phyloP scores from a whole-genome alignment of 2,113 vertebrate genomes.

The Laticauda colubrina region DNA sequence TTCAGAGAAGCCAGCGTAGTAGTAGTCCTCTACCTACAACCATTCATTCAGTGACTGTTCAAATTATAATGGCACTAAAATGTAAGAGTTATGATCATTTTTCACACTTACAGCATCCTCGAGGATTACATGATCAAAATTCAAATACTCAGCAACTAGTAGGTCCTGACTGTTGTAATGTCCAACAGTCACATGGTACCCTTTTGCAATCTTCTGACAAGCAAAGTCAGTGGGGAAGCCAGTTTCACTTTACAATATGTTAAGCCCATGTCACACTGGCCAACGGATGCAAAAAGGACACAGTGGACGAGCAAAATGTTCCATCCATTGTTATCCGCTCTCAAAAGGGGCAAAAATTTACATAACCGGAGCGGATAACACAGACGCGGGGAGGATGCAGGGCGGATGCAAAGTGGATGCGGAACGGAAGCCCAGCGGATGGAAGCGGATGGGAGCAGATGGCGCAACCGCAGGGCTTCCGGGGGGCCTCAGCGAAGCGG shows the following conservation, averaged over 20 bases:
- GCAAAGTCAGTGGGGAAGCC: neutral
- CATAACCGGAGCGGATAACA: too few species aligned
- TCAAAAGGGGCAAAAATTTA: too few species aligned
- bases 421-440: too few species aligned
- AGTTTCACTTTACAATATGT: neutral
- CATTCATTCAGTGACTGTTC: neutral
- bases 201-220: neutral
- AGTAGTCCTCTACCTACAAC: neutral
- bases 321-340: too few species aligned
- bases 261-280: too few species aligned
- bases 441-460: too few species aligned
- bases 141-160: neutral
- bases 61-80: neutral
- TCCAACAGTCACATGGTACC: neutral
- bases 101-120: neutral
- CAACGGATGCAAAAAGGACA: too few species aligned
- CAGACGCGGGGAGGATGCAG: too few species aligned
- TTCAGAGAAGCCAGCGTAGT: conserved; percentile 54
- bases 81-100: neutral
- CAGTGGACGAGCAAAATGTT: too few species aligned
- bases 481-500: too few species aligned
- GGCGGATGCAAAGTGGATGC: too few species aligned
- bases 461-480: too few species aligned
- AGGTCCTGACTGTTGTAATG: neutral
- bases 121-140: neutral